Percentiles rank a stretch among this genome's conserved stretches.
phyloP scores from a whole-genome alignment of 1,140 invertebrate species.

The Leptinotarsa texana region DNA sequence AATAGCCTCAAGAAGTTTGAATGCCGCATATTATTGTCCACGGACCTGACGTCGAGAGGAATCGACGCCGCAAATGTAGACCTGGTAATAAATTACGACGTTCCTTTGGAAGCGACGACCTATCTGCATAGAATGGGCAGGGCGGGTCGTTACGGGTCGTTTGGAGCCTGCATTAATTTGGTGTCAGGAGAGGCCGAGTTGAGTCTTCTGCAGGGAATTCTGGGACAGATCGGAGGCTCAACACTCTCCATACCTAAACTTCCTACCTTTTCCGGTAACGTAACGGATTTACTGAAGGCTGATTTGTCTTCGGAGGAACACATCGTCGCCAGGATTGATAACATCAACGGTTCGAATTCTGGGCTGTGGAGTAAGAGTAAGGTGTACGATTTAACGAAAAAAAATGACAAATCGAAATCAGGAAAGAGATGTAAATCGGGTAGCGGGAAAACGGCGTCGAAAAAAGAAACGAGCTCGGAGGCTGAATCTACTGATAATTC shows the following conservation, averaged over 20 bases:
- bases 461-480: neutral
- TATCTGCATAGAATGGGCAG: slow-evolving; percentile 96
- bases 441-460: neutral
- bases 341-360: neutral
- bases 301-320: slow-evolving; percentile 1
- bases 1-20: slow-evolving; percentile 76
- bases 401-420: neutral
- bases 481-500: neutral
- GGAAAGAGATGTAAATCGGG: neutral
- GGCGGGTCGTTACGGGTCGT: slow-evolving; percentile 86
- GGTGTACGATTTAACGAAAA: neutral
- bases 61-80: slow-evolving; percentile 93
- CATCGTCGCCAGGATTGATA: slow-evolving; percentile 9
- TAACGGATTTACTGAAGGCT: slow-evolving; percentile 11
- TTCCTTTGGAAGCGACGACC: slow-evolving; percentile 79
- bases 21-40: slow-evolving; percentile 86
- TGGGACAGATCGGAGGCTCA: slow-evolving; percentile 58
- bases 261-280: slow-evolving; percentile 44
- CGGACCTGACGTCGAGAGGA: slow-evolving; percentile 84
- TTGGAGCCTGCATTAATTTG: slow-evolving; percentile 73
- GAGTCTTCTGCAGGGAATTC: slow-evolving; percentile 61
- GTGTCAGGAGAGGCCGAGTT: slow-evolving; percentile 64
- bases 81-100: slow-evolving; percentile 91
- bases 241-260: slow-evolving; percentile 60
- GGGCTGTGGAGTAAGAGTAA: slow-evolving; percentile 20